Percentiles rank a stretch among this genome's conserved stretches.
These are phyloP conservation scores for Cairina moschata DNA, from an alignment of 2,113 vertebrate species.

Conservation along the genomic window DNA sequence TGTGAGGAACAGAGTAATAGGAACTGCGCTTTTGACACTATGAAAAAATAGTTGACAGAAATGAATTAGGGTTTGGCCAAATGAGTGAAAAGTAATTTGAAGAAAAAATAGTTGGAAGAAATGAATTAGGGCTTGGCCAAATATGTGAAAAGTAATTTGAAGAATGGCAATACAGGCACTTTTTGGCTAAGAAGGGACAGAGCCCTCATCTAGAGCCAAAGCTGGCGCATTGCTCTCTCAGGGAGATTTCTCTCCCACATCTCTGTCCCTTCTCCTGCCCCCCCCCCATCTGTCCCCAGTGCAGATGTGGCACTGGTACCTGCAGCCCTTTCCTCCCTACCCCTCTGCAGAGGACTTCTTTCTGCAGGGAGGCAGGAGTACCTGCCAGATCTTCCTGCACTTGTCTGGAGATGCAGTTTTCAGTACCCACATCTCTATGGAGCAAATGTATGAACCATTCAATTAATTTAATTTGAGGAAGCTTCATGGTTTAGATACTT, in stretches of 20 bases:
- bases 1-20: background rate
- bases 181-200: fast-evolving
- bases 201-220: background rate
- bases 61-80: background rate
- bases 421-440: background rate
- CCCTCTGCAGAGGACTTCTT: too few relatives aligned
- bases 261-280: too few relatives aligned
- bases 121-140: background rate
- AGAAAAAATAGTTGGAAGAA: background rate
- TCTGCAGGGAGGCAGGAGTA: background rate
- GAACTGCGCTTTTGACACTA: background rate
- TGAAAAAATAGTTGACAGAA: background rate
- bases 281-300: background rate
- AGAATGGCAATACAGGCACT: background rate
- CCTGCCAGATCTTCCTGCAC: background rate
- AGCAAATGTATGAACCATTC: background rate
- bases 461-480: background rate
- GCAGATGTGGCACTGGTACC: fast-evolving
- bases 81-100: background rate
- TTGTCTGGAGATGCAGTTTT: fast-evolving
- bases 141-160: background rate
- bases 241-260: background rate
- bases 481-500: background rate
- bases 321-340: too few relatives aligned
- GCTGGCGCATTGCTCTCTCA: background rate